Percentiles rank a stretch among this genome's conserved stretches.
Conservation (phyloP, 2,888 invertebrate genomes). For the Hyposoter didymator region DNA sequence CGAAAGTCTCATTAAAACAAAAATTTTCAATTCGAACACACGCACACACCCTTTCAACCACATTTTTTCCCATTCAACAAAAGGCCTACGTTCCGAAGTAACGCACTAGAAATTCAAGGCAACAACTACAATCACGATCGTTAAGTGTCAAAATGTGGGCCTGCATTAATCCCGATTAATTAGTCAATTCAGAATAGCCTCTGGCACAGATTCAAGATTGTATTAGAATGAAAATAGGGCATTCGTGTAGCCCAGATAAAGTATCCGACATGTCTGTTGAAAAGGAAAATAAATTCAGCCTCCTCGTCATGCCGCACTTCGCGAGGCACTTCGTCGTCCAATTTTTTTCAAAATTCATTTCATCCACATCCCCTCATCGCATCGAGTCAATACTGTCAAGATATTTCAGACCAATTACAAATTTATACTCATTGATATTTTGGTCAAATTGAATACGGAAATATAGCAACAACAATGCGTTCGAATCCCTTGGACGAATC, state of each 20-base stretch:
- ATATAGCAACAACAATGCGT: neutral
- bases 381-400: neutral
- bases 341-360: neutral
- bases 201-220: conserved; percentile 44
- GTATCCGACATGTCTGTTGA: conserved; percentile 9
- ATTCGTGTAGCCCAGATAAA: conserved; percentile 19
- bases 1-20: neutral
- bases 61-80: neutral
- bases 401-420: neutral
- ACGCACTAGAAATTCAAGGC: neutral
- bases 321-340: neutral
- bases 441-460: no score
- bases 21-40: neutral
- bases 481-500: neutral
- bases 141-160: conserved; percentile 8
- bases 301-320: neutral
- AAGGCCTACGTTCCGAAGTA: neutral
- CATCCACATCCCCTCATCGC: neutral
- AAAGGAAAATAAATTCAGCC: neutral
- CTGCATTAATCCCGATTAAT: conserved; percentile 43
- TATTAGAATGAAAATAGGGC: conserved; percentile 36
- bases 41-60: neutral
- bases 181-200: conserved; percentile 30
- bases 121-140: neutral
- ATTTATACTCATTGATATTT: neutral